Evolutionary conservation across 2,797 vertebrate species (phyloP).

Genomic region (Pogoniulus pusillus): DNA sequence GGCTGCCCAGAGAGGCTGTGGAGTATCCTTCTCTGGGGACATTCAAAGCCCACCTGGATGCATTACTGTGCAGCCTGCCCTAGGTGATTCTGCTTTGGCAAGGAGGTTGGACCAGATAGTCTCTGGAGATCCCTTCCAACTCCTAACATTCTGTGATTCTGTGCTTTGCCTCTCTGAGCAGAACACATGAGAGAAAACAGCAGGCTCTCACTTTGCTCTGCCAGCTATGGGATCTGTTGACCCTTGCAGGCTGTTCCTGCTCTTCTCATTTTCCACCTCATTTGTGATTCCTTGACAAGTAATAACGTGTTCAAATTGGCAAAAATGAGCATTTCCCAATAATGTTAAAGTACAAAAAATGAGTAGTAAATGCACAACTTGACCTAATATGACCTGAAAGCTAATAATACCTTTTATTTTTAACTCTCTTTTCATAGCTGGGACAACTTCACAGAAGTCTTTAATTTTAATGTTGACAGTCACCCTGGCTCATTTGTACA

Average conservation of each 20-base stretch:
- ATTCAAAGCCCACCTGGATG: too few species aligned
- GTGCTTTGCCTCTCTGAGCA: neutral
- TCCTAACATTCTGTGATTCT: too few species aligned
- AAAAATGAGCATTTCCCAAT: neutral
- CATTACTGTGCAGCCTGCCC: too few species aligned
- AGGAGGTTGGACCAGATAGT: too few species aligned
- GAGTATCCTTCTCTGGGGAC: too few species aligned
- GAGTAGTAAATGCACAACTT: neutral
- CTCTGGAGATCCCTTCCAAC: too few species aligned
- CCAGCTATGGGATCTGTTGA: neutral
- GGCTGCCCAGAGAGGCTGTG: too few species aligned
- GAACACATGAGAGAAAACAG: neutral
- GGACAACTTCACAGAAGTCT: slow-evolving; percentile 54
- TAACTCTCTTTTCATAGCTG: neutral
- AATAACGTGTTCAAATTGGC: neutral
- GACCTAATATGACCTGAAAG: neutral
- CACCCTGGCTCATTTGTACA: slow-evolving; percentile 16
- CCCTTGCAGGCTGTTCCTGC: accelerated
- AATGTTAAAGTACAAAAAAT: neutral
- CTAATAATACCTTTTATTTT: neutral
- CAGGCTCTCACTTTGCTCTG: neutral
- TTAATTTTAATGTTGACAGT: slow-evolving; percentile 47
- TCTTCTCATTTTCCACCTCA: neutral
- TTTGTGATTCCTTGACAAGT: neutral
- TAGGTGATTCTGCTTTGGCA: too few species aligned